These are phyloP conservation scores for Oopsacas minuta DNA, from an alignment of 37 sponge, comb jelly and placozoan genomes.

Conservation along the genomic window DNA sequence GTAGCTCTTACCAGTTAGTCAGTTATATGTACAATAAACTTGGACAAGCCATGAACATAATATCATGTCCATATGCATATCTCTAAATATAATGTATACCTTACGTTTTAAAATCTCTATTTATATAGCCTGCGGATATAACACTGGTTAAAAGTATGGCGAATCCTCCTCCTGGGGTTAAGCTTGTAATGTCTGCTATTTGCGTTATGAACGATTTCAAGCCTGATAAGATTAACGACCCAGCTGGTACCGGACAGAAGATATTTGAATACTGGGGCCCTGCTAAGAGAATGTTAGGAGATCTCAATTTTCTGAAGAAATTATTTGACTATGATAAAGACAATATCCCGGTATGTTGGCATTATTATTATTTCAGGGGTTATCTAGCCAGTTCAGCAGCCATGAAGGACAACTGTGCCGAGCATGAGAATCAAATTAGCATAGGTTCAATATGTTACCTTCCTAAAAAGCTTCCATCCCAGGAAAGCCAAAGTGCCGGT, in stretches of 20 bases:
- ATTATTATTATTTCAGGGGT: neutral
- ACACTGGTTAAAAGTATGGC: conserved; percentile 90
- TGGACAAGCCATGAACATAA: no score
- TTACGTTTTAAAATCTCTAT: neutral
- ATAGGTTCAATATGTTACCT: no score
- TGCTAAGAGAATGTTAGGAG: conserved; percentile 85
- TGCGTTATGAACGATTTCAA: conserved; percentile 97
- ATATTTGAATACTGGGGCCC: conserved; percentile 97
- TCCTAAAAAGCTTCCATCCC: no score
- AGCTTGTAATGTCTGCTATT: conserved; percentile 93
- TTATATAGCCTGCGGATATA: conserved; percentile 73
- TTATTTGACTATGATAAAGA: conserved; percentile 90
- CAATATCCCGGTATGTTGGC: conserved; percentile 58
- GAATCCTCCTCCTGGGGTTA: conserved; percentile 91
- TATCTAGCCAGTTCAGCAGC: no score
- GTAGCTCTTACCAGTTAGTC: no score
- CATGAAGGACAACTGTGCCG: no score
- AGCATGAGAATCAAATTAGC: no score
- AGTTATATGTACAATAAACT: no score
- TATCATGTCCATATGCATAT: no score
- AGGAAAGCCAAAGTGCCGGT: no score
- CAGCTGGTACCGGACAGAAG: conserved; percentile 73
- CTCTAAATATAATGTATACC: no score
- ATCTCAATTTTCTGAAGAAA: conserved; percentile 79
- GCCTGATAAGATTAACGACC: conserved; percentile 91